Base-by-base conservation (phyloP, 2,888 invertebrate genomes). In the Eledone cirrhosa region DNA sequence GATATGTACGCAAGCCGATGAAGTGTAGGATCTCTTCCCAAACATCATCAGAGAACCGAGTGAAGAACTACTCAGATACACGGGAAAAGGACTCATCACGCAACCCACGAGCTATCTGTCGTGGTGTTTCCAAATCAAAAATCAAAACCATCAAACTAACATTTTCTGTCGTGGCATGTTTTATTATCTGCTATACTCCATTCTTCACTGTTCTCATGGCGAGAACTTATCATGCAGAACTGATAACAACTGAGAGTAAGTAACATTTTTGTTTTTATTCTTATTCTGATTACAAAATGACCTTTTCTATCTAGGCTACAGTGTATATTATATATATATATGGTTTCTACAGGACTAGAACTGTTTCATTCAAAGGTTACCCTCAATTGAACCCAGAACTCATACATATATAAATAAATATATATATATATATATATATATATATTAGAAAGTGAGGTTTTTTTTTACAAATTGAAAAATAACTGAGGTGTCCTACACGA, bases 141-240 rank as follows among this genome's bases (percentile, higher is more conserved):
- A 87, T 92, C 47, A 91, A 91, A 83, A 92, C 92, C 4, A 89
- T 92, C 1, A 91, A 92, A 78, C 84, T 92, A 78, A 92, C 92
- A 3, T 87, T 91, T 53, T 91, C 91, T 0, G 92, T 92, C 11
- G 86, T 88, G 22, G 48, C 87, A 11, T 87, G 87, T 74, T 94
- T 94, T 88, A 92, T 94, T 59, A 90, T 93, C 53, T 94, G 94
- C 84, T 94, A 94, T 86, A 92, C 93, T 67, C 95, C 95, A 0
- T 95, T 94, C 88, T 93, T 94, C 81, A 48, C 48, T 22, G 47
- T 19, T 24, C 41, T 48, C 14, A 24, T 76, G 76, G 47, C 48
- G 22, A 7, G 48, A n/a, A 48, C 29, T 24, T 76, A 76, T 48
- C 14, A 48, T 3, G 29, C 48, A 27, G 4, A 8, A 11, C 1